These are phyloP conservation scores for Lottia scabra DNA, from an alignment of 2,888 invertebrate species.

Conservation along the genomic window DNA sequence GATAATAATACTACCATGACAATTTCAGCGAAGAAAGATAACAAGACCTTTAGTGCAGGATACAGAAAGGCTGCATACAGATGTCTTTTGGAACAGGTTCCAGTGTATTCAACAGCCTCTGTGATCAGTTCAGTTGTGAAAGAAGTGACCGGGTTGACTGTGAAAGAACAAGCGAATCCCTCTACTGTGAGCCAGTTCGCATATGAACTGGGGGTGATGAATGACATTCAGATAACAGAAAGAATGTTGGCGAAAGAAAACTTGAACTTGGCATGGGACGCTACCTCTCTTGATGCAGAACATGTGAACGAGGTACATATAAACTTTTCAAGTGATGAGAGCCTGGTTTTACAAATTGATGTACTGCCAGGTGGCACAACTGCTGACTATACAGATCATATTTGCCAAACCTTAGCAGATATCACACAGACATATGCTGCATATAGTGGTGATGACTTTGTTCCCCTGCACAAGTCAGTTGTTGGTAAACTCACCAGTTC, in stretches of 20 bases:
- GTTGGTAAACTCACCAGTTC: not conserved
- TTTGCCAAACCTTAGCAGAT: not conserved
- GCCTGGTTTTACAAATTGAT: not conserved
- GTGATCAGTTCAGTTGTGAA: not conserved
- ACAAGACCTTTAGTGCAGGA: not conserved
- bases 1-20: not conserved
- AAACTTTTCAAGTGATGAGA: not conserved
- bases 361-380: not conserved
- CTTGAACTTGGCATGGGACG: not conserved
- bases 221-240: not conserved
- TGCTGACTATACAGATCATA: not conserved
- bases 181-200: not conserved
- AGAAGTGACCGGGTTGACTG: not conserved
- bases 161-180: not conserved
- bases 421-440: not conserved
- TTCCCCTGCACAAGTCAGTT: not conserved
- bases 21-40: not conserved
- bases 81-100: not conserved
- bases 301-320: not conserved
- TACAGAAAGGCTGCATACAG: not conserved
- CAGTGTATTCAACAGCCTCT: not conserved
- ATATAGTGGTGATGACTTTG: not conserved
- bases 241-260: not conserved
- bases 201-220: not conserved
- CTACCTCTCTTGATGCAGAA: not conserved